Base-by-base conservation (phyloP, 2,888 invertebrate genomes). In the Drosophila macrospina region DNA sequence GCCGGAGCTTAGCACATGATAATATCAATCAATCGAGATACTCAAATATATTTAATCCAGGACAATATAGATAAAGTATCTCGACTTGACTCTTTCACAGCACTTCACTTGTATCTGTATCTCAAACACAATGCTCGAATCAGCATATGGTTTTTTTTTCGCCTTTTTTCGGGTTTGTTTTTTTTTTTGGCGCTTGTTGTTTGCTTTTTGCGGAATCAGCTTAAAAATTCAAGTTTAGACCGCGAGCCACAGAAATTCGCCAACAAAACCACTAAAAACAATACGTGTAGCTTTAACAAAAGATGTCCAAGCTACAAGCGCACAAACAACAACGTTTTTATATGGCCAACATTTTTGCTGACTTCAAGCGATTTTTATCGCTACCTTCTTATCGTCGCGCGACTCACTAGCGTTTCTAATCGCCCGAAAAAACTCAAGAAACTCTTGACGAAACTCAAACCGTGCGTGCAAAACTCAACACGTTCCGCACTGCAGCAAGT, bases 41-140 rank as follows among this genome's bases (percentile, higher is more conserved):
- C 78, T 82, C 80, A 89, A 73, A 76, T 87, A 90, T 90, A 90
- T 90, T 90, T 90, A 90, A 90, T 90, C 90, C 90, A 89, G 90
- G 90, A 88, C 90, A 90, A 90, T 89, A 90, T 90, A 90, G 80
- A 79, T 88, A 79, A 86, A 89, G 81, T 89, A 88, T 81, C 89
- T 88, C 90, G 80, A 78, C 76, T 69, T 69, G 57, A 48, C 57
- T 57, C 69, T 61, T 48, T 65, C 20, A 47, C 57, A 24, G 15
- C 69, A 67, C 71, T 68, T 66, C 70, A 78, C 64, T 71, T 68
- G 66, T 59, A 44, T 55, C 42, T 61, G 28, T 62, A 48, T 57
- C 41, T 63, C 26, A 69, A 52, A 56, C 54, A 59, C 61, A 73
- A 60, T 78, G 67, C 68, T 61, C 64, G 48, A 50, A 67, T 80